These are phyloP conservation scores for Perca fluviatilis DNA, from an alignment of 2,113 vertebrate genomes.

Conservation along the genomic window DNA sequence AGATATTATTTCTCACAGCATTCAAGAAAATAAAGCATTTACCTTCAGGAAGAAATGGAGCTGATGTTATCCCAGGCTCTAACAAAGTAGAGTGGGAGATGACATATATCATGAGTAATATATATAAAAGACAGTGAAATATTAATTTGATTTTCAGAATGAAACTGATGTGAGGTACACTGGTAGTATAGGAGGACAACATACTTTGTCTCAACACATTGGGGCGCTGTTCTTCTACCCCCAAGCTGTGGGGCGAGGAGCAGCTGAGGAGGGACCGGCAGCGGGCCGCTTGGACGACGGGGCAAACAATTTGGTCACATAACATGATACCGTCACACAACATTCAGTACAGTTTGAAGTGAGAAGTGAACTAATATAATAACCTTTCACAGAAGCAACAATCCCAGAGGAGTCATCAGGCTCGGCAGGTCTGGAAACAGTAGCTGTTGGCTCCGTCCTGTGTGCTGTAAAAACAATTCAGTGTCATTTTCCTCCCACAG, in stretches of 20 bases:
- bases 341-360: neutral
- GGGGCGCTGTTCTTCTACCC: neutral
- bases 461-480: neutral
- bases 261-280: slow-evolving; percentile 11
- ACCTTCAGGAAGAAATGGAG: too few species aligned
- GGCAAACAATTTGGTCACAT: too few species aligned
- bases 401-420: neutral
- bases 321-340: neutral
- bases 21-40: too few species aligned
- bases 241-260: neutral
- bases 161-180: neutral
- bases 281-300: neutral
- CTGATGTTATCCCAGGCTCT: too few species aligned
- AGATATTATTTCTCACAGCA: too few species aligned
- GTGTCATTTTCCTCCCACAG: neutral
- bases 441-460: neutral
- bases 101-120: too few species aligned
- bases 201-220: neutral
- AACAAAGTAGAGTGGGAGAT: too few species aligned
- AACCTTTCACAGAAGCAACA: neutral
- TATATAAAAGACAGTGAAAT: too few species aligned
- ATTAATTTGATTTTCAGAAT: neutral
- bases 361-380: neutral
- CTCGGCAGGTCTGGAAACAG: neutral
- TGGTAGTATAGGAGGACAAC: neutral